Percentiles rank a stretch among this genome's conserved stretches.
phyloP scores from a whole-genome alignment of 2,113 vertebrate species.

The Mugil cephalus region DNA sequence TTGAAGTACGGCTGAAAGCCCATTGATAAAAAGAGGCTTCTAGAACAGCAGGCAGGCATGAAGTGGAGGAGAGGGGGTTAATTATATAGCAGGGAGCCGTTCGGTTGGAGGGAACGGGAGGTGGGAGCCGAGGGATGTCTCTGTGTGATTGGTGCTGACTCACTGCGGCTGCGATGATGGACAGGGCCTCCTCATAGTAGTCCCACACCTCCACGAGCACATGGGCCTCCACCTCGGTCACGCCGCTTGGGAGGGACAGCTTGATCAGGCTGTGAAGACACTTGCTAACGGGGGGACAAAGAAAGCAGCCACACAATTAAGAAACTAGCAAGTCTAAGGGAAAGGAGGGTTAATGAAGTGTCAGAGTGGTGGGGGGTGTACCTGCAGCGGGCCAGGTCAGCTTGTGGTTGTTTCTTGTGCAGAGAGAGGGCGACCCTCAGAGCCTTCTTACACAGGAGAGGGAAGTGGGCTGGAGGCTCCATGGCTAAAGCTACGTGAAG shows the following conservation, averaged over 20 bases:
- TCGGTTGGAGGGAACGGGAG: conserved; percentile 53
- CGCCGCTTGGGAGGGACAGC: conserved; percentile 86
- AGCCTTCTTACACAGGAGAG: conserved; percentile 88
- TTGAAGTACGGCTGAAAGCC: conserved; percentile 81
- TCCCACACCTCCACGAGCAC: conserved; percentile 88
- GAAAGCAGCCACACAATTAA: conserved; percentile 20
- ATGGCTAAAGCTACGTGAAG: conserved; percentile 87
- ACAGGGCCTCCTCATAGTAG: conserved; percentile 90
- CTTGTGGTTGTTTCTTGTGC: conserved; percentile 81
- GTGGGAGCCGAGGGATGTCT: conserved; percentile 56
- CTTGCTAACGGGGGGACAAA: conserved; percentile 82
- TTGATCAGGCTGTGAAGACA: conserved; percentile 90
- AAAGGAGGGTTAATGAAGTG: neutral
- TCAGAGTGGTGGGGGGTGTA: conserved; percentile 46
- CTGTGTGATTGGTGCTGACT: conserved; percentile 81
- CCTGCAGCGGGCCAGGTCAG: conserved; percentile 88
- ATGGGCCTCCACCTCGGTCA: conserved; percentile 82
- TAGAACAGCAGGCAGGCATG: conserved; percentile 70
- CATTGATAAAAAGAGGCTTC: conserved; percentile 82
- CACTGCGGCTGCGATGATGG: conserved; percentile 84
- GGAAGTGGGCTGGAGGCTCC: conserved; percentile 90
- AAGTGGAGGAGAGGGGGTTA: conserved; percentile 74
- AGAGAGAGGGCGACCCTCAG: conserved; percentile 87
- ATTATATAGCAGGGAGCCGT: conserved; percentile 73
- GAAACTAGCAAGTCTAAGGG: neutral